Evolutionary conservation across 2,797 vertebrate species (phyloP).

Genomic region (Chelonia mydas): DNA sequence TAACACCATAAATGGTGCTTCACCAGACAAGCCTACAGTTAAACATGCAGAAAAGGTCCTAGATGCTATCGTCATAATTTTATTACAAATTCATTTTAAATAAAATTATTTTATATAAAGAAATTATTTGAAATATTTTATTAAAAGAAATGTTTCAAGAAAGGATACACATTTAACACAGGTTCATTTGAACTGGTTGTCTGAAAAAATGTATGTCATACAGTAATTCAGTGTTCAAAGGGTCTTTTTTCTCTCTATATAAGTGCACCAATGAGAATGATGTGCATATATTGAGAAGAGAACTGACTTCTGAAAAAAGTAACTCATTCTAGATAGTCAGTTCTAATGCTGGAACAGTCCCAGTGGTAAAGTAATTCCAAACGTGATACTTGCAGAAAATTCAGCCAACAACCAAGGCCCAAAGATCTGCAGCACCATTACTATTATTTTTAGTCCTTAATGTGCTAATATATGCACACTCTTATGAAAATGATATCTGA

Average conservation of each 20-base stretch:
- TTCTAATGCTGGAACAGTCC: not conserved
- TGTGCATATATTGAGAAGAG: not conserved
- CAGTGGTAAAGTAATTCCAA: not conserved
- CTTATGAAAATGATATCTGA: slow-evolving; percentile 24
- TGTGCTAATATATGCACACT: not conserved
- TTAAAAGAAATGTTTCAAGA: not conserved
- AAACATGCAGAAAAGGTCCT: not conserved
- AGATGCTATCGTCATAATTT: not conserved
- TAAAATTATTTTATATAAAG: not conserved
- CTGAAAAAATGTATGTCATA: not conserved
- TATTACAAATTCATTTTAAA: not conserved
- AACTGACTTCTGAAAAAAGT: not conserved
- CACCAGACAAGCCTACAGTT: not conserved
- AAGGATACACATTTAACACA: not conserved
- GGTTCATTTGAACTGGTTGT: not conserved
- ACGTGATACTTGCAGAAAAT: not conserved
- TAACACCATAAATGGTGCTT: not conserved
- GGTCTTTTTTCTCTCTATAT: not conserved
- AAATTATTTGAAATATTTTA: not conserved
- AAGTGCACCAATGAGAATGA: not conserved
- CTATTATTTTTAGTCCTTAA: not conserved
- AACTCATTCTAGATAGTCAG: not conserved
- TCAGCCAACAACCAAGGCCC: not conserved
- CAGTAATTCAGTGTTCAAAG: not conserved
- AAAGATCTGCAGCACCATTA: not conserved